Evolutionary conservation across 2,888 invertebrate genomes (phyloP), one percentile per base, ranked within the genome.

Genomic region (Drosophila ochracea): DNA sequence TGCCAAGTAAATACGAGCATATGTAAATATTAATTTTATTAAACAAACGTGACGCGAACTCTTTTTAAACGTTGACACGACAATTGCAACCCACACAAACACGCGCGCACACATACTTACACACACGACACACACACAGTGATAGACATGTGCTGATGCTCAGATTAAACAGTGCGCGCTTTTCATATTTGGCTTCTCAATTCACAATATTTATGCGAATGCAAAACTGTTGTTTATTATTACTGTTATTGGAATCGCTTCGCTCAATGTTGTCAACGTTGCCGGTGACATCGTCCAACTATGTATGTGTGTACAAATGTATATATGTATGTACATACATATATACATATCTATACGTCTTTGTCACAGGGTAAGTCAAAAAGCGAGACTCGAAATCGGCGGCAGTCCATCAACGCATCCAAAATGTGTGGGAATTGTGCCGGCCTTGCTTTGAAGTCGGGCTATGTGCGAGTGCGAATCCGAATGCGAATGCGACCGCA

Each of bases 21-120:
- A 86, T 89, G 89, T 86, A 85, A 89, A 89, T 85, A 85, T 86
- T 89, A 89, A 89, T 89, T 89, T 85, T 85, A 85, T 89, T 85
- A 86, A 85, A 71, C 87, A 85, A 89, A 85, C 85, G 85, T 85
- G 85, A 85, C 87, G 74, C 72, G 63, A 75, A 85, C 73, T 72
- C 66, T 76, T 70, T 58, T 52, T 62, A 64, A 76, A 75, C 68
- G 71, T 78, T 78, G 71, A 73, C 66, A 73, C 70, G 79, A 88
- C 81, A 80, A 72, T 82, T 79, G 79, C 76, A 76, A 65, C 75
- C 66, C 69, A 69, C 64, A 68, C 55, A 57, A 28, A 28, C 28
- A 28, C 28, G 6, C 41, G 64, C 49, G 7, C 63, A 68, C 53
- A 57, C 4, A 25, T 9, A 58, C 21, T 9, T 9, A 64, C n/a